These are phyloP conservation scores for Dione vanillae DNA, from an alignment of 2,888 invertebrate species.

Conservation along the genomic window DNA sequence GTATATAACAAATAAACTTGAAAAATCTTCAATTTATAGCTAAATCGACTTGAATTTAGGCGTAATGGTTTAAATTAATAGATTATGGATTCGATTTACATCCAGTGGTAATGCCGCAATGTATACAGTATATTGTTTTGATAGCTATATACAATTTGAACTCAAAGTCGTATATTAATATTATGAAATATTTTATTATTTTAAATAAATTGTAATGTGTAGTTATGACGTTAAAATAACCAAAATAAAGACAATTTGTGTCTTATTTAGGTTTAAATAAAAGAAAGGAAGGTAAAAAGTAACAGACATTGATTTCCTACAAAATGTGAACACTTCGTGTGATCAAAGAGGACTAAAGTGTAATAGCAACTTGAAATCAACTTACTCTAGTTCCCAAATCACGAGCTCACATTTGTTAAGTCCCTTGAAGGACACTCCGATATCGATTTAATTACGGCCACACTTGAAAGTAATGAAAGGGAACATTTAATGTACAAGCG, in stretches of 20 bases:
- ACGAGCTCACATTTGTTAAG: conserved; percentile 34
- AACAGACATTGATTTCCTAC: background rate
- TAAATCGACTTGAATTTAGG: background rate
- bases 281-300: background rate
- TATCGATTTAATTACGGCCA: conserved; percentile 60
- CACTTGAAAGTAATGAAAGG: conserved; percentile 64
- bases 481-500: conserved; percentile 62
- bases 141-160: too few species aligned
- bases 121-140: too few species aligned
- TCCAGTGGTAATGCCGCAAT: too few species aligned
- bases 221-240: too few species aligned
- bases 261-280: background rate
- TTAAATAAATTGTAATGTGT: too few species aligned
- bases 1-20: background rate
- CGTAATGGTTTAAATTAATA: background rate
- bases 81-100: too few species aligned
- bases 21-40: background rate
- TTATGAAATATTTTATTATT: too few species aligned
- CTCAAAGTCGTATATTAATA: too few species aligned
- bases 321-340: background rate
- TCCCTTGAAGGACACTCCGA: conserved; percentile 54
- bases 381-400: conserved; percentile 24
- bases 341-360: background rate
- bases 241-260: too few species aligned
- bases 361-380: conserved; percentile 7